Conservation (phyloP, 2,113 vertebrate genomes). For the Cairina moschata region DNA sequence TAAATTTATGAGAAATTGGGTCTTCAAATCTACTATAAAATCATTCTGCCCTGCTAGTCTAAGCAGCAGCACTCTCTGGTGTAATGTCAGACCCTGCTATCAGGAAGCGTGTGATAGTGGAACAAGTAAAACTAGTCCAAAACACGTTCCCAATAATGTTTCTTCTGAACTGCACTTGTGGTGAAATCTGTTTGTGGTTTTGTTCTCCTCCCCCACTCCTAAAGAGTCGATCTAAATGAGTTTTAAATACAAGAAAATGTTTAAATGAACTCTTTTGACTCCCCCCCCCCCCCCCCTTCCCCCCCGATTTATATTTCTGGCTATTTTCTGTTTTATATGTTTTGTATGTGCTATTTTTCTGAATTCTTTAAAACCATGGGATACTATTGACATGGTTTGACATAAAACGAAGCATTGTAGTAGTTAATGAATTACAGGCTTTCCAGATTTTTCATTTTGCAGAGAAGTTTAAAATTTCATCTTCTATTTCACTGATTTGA, state of each 20-base stretch:
- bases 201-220: background rate
- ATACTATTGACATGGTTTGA: background rate
- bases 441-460: background rate
- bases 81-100: background rate
- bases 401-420: background rate
- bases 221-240: background rate
- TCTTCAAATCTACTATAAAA: background rate
- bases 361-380: background rate
- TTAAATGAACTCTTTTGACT: background rate
- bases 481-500: background rate
- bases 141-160: background rate
- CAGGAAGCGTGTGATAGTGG: background rate
- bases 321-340: background rate
- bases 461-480: background rate
- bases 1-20: background rate
- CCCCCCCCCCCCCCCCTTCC: rapidly evolving
- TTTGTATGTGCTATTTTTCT: background rate
- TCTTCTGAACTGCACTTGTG: background rate
- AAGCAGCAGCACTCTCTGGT: background rate
- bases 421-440: background rate
- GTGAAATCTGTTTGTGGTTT: background rate
- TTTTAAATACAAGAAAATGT: background rate
- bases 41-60: background rate
- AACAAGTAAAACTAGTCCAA: constrained; percentile 12
- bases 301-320: background rate